Evolutionary conservation across 37 sponge, comb jelly and placozoan species (phyloP), one percentile per base, ranked within the genome.

Genomic region (Axinella damicornis): DNA sequence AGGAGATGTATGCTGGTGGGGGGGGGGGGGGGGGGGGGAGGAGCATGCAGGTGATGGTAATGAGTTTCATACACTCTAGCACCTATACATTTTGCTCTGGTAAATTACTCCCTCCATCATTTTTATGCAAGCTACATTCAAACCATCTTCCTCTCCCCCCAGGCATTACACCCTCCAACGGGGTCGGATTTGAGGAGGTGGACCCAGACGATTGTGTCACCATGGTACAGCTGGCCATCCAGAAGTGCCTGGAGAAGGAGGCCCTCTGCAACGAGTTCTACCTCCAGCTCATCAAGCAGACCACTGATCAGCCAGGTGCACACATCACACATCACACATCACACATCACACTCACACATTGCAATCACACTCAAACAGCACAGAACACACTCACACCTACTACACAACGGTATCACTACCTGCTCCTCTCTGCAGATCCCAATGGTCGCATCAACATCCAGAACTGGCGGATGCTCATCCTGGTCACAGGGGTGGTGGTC

Each of bases 241-340:
- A 93, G 53, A 97, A 97, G 73, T 97, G 97, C 54, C 82, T 97
- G 57, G 97, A 97, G 80, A 91, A 92, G 66, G 97, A 97, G 68
- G 87, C 90, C 15, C 78, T 95, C 54, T 97, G 98, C 83, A 97
- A 97, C 61, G 98, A 97, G 77, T 93, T 97, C 81, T 97, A 93
- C 56, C 76, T 97, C 28, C 98, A 95, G 80, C 82, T 97, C 53
- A 90, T 97, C 73, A 97, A 97, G 65, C 98, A 97, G 89, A 95
- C 98, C 24, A 97, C 98, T 13, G 98, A 97, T 77, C 98, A 97
- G 71, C 96, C 96, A 74, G 94, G 94, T 90, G 25, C 55, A 69
- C 14, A 0, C 46, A 46, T 4, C 9, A 9, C 46, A n/a, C n/a
- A n/a, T n/a, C n/a, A n/a, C n/a, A n/a, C n/a, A n/a, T n/a, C n/a